Conservation (phyloP, 92 coral and sea anemone genomes). For the Pocillopora grandis region DNA sequence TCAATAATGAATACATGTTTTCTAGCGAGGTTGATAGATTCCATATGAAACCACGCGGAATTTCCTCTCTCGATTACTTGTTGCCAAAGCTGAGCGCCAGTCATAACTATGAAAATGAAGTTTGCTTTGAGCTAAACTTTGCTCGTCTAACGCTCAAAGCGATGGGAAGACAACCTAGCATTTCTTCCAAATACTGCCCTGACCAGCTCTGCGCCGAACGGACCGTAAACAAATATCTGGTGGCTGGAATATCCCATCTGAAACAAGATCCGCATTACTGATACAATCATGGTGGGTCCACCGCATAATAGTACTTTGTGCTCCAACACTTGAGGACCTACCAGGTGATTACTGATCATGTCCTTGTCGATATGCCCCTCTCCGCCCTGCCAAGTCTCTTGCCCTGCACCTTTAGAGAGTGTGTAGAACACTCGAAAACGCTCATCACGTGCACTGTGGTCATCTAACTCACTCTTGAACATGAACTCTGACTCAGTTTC, state of each 20-base stretch:
- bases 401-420: conserved; percentile 31
- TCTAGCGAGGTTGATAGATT: neutral
- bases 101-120: too few relatives aligned
- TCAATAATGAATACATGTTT: neutral
- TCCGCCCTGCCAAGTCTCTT: conserved; percentile 40
- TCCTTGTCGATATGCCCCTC: conserved; percentile 38
- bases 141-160: neutral
- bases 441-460: conserved; percentile 6
- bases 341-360: conserved; percentile 26
- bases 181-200: conserved; percentile 43
- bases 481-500: conserved; percentile 26
- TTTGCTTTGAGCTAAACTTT: neutral
- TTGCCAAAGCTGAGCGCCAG: too few relatives aligned
- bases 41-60: too few relatives aligned
- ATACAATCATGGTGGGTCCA: conserved; percentile 45
- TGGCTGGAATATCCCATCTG: conserved; percentile 38
- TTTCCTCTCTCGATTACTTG: too few relatives aligned
- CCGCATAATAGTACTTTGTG: conserved; percentile 51
- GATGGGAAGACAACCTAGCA: conserved; percentile 42
- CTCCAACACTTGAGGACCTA: conserved; percentile 7
- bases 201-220: conserved; percentile 44
- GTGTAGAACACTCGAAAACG: conserved; percentile 29
- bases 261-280: conserved; percentile 28
- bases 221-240: conserved; percentile 48
- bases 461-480: conserved; percentile 43